A percentile compares a stretch with the other conserved stretches of the same genome.
phyloP scores from a whole-genome alignment of 2,888 invertebrate species.

The Idaea biselata region DNA sequence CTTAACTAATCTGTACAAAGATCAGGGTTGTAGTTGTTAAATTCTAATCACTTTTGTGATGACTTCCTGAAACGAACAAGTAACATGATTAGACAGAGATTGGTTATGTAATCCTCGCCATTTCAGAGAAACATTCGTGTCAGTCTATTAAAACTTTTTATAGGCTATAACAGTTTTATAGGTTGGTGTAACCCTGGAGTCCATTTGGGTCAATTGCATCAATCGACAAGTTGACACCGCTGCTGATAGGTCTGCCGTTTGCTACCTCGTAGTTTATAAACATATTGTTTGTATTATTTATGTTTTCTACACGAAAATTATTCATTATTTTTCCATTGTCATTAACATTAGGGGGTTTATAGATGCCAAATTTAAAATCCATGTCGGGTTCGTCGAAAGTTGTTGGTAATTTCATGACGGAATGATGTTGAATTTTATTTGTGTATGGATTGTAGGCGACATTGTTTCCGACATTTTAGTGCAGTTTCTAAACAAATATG shows the following conservation, averaged over 20 bases:
- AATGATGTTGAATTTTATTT: too few species aligned
- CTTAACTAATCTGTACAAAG: not conserved
- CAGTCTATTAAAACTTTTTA: constrained; percentile 43
- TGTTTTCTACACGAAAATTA: not conserved
- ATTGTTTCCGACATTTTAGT: too few species aligned
- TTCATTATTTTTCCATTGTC: not conserved
- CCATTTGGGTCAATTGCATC: constrained; percentile 61
- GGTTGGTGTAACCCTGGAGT: constrained; percentile 41
- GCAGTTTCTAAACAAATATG: too few species aligned
- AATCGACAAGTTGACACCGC: constrained; percentile 43
- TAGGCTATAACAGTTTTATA: constrained; percentile 46
- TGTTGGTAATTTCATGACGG: too few species aligned
- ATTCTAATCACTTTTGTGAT: not conserved
- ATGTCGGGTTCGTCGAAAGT: too few species aligned
- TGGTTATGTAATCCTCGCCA: not conserved
- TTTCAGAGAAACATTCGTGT: constrained; percentile 16
- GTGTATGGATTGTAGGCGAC: too few species aligned
- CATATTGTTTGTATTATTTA: not conserved
- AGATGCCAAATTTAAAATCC: too few species aligned
- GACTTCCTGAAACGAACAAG: not conserved
- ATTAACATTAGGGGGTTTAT: too few species aligned
- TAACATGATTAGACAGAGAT: not conserved
- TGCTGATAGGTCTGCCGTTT: constrained; percentile 37
- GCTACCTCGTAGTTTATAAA: constrained; percentile 7
- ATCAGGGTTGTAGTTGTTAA: not conserved